Evolutionary conservation across 1,140 invertebrate species (phyloP).

Genomic region (Choristoneura fumiferana): DNA sequence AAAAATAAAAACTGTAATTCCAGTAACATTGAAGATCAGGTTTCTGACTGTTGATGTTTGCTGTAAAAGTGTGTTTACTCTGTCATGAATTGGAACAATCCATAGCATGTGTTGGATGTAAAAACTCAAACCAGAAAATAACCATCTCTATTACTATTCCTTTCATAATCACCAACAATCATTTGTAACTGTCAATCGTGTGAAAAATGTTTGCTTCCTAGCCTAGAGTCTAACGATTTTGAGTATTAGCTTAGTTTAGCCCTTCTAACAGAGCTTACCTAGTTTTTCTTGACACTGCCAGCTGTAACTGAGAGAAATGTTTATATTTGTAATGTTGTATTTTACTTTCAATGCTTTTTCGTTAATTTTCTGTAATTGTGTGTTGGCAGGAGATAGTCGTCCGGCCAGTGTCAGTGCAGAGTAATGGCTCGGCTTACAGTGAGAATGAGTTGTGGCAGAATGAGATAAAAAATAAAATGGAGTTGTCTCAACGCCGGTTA

Average conservation of each 20-base stretch:
- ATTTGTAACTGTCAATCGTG: slow-evolving; percentile 24
- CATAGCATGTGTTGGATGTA: slow-evolving; percentile 45
- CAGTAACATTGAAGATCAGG: slow-evolving; percentile 49
- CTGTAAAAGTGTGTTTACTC: slow-evolving; percentile 46
- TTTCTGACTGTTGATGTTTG: slow-evolving; percentile 58
- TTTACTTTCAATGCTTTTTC: not conserved
- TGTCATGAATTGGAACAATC: slow-evolving; percentile 43
- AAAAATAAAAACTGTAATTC: slow-evolving; percentile 56
- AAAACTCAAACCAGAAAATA: slow-evolving; percentile 29
- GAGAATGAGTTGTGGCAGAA: slow-evolving; percentile 78
- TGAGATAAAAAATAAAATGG: slow-evolving; percentile 76
- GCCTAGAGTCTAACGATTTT: slow-evolving; percentile 15
- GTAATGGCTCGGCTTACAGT: slow-evolving; percentile 71
- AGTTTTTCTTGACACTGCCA: slow-evolving; percentile 19
- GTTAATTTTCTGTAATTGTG: not conserved
- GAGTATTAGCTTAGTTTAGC: slow-evolving; percentile 2
- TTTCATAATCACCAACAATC: slow-evolving; percentile 23
- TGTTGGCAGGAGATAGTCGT: slow-evolving; percentile 59
- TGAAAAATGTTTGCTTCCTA: slow-evolving; percentile 19
- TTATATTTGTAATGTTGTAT: no score
- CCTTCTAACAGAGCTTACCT: slow-evolving; percentile 17
- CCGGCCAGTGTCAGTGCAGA: slow-evolving; percentile 71
- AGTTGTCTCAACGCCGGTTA: slow-evolving; percentile 68
- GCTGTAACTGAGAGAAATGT: no score
- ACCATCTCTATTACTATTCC: slow-evolving; percentile 32